Percentiles rank a stretch among this genome's conserved stretches.
phyloP scores from a whole-genome alignment of 2,888 invertebrate genomes.

The Drosophila formosana region DNA sequence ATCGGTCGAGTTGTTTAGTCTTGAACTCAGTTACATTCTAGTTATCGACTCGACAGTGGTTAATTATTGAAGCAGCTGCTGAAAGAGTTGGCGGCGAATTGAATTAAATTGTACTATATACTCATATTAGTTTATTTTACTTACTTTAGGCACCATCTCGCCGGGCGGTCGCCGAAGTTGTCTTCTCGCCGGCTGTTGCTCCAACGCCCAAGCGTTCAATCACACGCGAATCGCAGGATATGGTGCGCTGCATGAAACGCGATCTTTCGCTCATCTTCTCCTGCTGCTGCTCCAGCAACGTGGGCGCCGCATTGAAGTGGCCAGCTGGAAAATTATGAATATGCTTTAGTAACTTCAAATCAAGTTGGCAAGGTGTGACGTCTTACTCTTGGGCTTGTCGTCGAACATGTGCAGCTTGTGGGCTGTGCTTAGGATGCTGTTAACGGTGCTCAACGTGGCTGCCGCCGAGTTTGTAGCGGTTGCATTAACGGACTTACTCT shows the following conservation, averaged over 20 bases:
- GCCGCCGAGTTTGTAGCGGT: conserved; percentile 41
- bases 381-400: conserved; percentile 77
- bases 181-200: conserved; percentile 41
- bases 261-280: conserved; percentile 94
- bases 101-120: neutral
- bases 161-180: conserved; percentile 33
- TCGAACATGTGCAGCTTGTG: conserved; percentile 78
- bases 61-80: conserved; percentile 1
- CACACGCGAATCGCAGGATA: conserved; percentile 74
- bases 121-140: neutral
- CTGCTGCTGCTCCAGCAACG: conserved; percentile 93
- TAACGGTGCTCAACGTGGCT: conserved; percentile 65
- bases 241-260: conserved; percentile 70
- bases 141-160: conserved; percentile 54
- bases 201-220: conserved; percentile 59
- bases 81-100: neutral
- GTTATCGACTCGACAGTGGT: conserved; percentile 9
- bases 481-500: conserved; percentile 14
- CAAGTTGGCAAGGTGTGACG: neutral
- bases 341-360: neutral
- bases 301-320: conserved; percentile 93
- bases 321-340: conserved; percentile 85
- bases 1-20: conserved; percentile 17
- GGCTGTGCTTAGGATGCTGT: conserved; percentile 66
- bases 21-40: conserved; percentile 20